These are phyloP conservation scores for Deroptyus accipitrinus DNA, from an alignment of 2,113 vertebrate species.

Conservation along the genomic window DNA sequence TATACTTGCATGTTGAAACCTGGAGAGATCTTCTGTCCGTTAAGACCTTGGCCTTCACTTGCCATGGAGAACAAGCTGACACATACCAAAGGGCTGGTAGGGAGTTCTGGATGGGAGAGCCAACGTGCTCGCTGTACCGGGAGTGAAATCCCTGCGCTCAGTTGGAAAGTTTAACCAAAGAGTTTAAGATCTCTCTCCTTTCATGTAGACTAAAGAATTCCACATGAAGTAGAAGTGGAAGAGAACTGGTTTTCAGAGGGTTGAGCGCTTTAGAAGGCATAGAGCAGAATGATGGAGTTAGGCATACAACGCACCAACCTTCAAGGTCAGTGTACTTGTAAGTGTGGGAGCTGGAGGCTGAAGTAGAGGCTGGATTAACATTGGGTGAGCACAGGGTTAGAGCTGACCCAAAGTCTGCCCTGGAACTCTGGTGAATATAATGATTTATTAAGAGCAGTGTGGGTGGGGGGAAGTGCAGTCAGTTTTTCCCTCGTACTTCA, in stretches of 20 bases:
- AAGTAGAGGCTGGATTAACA: neutral
- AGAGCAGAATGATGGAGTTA: neutral
- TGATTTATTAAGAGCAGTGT: fast-evolving
- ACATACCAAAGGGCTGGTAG: neutral
- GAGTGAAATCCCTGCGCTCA: neutral
- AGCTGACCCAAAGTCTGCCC: neutral
- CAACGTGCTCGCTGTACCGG: fast-evolving
- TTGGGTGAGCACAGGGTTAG: neutral
- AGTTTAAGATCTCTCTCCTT: neutral
- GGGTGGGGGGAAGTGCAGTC: neutral
- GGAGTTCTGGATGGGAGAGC: neutral
- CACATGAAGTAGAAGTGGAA: neutral
- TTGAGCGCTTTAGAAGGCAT: neutral
- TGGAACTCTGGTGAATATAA: neutral
- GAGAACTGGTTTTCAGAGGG: neutral
- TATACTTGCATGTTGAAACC: neutral
- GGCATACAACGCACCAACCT: fast-evolving
- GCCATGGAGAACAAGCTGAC: neutral
- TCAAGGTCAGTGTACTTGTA: fast-evolving
- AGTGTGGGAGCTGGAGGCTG: neutral
- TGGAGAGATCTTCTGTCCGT: neutral
- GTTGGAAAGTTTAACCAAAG: neutral
- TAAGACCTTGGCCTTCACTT: neutral
- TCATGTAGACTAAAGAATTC: neutral
- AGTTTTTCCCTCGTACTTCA: neutral